phyloP scores from a whole-genome alignment of 37 sponge, comb jelly and placozoan species.

The Agelas oroides region DNA sequence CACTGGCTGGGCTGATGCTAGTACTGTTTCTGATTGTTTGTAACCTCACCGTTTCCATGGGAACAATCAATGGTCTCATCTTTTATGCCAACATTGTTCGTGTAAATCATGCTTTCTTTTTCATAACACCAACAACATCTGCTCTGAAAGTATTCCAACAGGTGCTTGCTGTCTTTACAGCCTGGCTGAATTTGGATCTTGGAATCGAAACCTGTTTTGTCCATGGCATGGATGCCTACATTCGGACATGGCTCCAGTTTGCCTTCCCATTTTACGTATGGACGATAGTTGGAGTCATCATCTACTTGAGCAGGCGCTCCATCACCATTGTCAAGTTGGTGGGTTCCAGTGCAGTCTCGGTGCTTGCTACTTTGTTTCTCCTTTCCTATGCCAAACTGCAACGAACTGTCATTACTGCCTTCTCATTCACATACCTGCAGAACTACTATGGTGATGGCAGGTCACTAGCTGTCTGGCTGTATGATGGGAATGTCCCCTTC shows the following conservation, averaged over 20 bases:
- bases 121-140: not conserved
- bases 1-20: too few species aligned
- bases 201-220: slow-evolving; percentile 42
- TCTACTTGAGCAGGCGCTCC: slow-evolving; percentile 6
- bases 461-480: slow-evolving; percentile 7
- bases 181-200: slow-evolving; percentile 42
- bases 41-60: too few species aligned
- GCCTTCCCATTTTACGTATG: slow-evolving; percentile 40
- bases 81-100: too few species aligned
- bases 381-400: slow-evolving; percentile 37
- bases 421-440: not conserved
- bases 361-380: slow-evolving; percentile 31
- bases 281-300: slow-evolving; percentile 4
- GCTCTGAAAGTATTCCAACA: not conserved
- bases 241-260: slow-evolving; percentile 53
- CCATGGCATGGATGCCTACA: slow-evolving; percentile 22
- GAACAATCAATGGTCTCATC: too few species aligned
- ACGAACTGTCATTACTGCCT: slow-evolving; percentile 5
- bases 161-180: slow-evolving; percentile 1
- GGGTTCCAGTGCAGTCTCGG: slow-evolving; percentile 24
- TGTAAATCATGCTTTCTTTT: not conserved
- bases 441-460: not conserved
- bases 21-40: too few species aligned
- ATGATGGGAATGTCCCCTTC: slow-evolving; percentile 20
- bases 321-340: not conserved